Base-by-base conservation (phyloP, 2,797 vertebrate species). In the Hippopotamyrus pictus region DNA sequence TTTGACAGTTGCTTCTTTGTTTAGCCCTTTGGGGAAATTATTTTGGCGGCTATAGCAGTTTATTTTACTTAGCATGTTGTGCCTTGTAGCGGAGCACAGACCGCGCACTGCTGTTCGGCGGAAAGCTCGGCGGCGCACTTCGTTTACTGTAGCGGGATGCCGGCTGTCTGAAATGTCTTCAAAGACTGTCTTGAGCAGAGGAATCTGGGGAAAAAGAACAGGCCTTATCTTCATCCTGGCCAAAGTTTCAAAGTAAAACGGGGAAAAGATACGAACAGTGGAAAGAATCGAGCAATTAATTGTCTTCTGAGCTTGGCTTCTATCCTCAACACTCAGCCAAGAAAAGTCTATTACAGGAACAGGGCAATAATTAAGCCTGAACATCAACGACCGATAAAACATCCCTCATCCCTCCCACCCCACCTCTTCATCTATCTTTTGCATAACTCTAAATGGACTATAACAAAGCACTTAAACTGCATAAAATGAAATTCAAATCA, bases 241-340 rank as follows among this genome's bases (percentile, higher is more conserved):
- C n/a, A 7, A 53, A 46, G 37, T 88, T 88, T 88, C 17, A 88
- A 88, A 54, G 85, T 41, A 53, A 19, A 87, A 50, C 46, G 22
- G 48, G 79, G 29, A 48, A 73, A 88, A 73, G 53, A 89, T 86
- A 89, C 69, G 92, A 95, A 93, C 37, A 93, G 87, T 85, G 94
- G 94, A 93, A 93, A 93, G 96, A 96, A 93, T 94, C 94, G 95
- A 95, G 95, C 95, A 96, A 96, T 96, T 96, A 96, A 96, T 96
- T 96, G 94, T 96, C 93, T 95, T 95, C 94, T 94, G 93, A 94
- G 93, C 93, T 94, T 95, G 94, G 94, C 94, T 95, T 96, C 95
- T 95, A 93, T 95, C 96, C 96, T 96, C 94, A 95, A 92, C 95
- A 94, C 92, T 94, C 95, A 94, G 95, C 94, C 90, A 91, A 93